phyloP scores from a whole-genome alignment of 2,113 vertebrate genomes.

The Gobiocypris rarus region DNA sequence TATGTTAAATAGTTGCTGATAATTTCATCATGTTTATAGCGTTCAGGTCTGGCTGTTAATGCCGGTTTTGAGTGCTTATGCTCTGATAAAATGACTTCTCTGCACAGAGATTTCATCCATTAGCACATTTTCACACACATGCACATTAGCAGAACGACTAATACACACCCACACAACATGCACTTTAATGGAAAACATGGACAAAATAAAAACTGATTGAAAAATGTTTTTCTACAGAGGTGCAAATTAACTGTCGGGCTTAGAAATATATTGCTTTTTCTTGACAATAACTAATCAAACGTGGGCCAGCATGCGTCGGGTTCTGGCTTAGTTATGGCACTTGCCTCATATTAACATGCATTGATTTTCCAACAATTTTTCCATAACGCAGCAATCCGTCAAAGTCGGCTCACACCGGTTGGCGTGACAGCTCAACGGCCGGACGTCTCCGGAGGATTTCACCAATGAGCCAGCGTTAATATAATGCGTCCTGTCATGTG shows the following conservation, averaged over 20 bases:
- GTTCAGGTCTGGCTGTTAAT: neutral
- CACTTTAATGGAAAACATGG: constrained; percentile 33
- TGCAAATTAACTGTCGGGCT: constrained; percentile 14
- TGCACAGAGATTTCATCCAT: constrained; percentile 17
- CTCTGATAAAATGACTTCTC: neutral
- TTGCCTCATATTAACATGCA: constrained; percentile 50
- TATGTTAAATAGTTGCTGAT: neutral
- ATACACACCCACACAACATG: neutral
- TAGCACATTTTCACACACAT: constrained; percentile 1
- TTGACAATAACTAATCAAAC: constrained; percentile 39
- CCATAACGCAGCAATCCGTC: constrained; percentile 49
- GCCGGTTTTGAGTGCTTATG: neutral
- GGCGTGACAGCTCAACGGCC: constrained; percentile 35
- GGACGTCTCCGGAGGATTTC: constrained; percentile 53
- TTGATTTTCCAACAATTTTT: constrained; percentile 46
- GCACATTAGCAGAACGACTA: neutral
- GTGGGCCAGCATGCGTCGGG: neutral
- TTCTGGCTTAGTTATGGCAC: constrained; percentile 26
- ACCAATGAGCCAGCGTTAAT: constrained; percentile 50
- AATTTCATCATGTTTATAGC: neutral
- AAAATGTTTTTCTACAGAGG: constrained; percentile 20
- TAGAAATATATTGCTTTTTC: constrained; percentile 11
- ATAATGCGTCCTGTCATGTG: constrained; percentile 51
- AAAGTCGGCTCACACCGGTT: constrained; percentile 26
- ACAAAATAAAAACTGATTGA: constrained; percentile 48